Conservation (phyloP, 2,797 vertebrate species). For the Rhabdophis nuchalis region DNA sequence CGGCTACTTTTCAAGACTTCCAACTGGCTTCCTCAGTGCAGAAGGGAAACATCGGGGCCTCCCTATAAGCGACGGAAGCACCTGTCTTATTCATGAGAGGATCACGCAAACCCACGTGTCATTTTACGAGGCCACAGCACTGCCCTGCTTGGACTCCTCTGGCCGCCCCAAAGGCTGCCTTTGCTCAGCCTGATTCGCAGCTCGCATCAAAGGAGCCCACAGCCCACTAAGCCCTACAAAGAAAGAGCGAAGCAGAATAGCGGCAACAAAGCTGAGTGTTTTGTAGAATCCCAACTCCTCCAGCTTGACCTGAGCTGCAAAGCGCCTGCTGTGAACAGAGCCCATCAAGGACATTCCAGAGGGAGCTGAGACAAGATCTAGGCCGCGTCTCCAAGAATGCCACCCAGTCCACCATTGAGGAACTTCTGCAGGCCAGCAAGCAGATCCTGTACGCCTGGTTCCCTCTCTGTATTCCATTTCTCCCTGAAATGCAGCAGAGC, state of each 20-base stretch:
- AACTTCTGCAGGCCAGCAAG: neutral
- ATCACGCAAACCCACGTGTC: neutral
- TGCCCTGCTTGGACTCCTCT: neutral
- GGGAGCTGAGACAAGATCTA: neutral
- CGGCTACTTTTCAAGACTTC: constrained; percentile 47
- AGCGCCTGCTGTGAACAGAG: neutral
- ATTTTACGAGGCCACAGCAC: neutral
- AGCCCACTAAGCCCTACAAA: neutral
- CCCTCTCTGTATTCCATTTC: too few species aligned
- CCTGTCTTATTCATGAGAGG: neutral
- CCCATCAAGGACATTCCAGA: neutral
- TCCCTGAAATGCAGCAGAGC: too few species aligned
- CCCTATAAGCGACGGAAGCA: neutral
- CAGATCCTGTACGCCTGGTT: neutral
- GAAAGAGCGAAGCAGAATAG: neutral
- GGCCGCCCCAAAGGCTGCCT: neutral
- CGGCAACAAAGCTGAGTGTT: neutral
- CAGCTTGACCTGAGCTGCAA: neutral
- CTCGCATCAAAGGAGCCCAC: neutral
- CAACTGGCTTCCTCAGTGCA: constrained; percentile 31
- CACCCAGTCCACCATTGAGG: neutral
- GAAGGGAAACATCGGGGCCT: constrained; percentile 19
- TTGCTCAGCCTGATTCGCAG: neutral
- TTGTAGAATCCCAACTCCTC: neutral
- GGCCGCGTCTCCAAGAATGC: neutral